phyloP scores from a whole-genome alignment of 1,140 invertebrate species.

The Ruditapes philippinarum region DNA sequence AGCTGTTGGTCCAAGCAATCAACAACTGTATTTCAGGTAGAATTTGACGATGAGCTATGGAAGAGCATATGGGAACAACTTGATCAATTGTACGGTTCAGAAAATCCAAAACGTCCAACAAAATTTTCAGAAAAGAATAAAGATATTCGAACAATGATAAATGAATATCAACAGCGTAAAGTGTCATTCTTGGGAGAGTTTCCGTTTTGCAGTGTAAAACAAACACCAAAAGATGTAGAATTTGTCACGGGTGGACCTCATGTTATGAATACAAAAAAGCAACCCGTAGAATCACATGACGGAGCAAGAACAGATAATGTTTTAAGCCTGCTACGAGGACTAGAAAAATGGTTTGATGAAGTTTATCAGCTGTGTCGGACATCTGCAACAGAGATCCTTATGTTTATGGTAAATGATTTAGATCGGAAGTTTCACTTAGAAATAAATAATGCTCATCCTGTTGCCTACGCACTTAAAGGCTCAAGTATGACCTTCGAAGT shows the following conservation, averaged over 20 bases:
- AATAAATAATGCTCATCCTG: conserved; percentile 21
- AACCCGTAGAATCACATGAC: background rate
- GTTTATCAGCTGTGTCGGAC: conserved; percentile 9
- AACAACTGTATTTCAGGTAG: conserved; percentile 12
- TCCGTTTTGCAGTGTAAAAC: background rate
- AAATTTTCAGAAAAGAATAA: background rate
- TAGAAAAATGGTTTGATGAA: background rate
- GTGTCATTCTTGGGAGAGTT: background rate
- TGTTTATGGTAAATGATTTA: conserved; percentile 36
- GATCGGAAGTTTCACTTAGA: background rate
- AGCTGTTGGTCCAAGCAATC: background rate
- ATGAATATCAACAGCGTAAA: background rate
- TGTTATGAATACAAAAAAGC: background rate
- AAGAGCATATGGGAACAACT: background rate
- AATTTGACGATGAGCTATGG: conserved; percentile 17
- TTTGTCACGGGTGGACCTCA: background rate
- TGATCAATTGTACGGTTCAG: background rate
- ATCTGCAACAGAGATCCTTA: background rate
- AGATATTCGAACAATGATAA: background rate
- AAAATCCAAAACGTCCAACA: background rate
- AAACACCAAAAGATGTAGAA: background rate
- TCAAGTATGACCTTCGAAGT: conserved; percentile 5
- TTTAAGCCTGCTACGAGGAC: background rate
- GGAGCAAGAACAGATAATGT: background rate
- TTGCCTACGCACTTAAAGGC: conserved; percentile 26